Conservation (phyloP, 1,140 invertebrate genomes). For the Saxidomus purpurata region DNA sequence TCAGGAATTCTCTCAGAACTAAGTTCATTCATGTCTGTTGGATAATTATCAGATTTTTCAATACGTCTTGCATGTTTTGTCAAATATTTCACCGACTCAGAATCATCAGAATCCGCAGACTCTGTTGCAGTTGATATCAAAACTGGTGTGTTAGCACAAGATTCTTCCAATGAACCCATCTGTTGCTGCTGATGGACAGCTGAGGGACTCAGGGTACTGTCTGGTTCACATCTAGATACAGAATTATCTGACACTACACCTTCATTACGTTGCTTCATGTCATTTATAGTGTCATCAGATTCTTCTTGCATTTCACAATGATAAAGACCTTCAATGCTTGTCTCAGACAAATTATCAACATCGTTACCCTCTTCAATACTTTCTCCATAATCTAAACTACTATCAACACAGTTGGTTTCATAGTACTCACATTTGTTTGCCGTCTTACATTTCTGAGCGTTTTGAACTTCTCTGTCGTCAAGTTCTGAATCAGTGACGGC, state of each 20-base stretch:
- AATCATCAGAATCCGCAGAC: constrained; percentile 15
- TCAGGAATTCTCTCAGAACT: not conserved
- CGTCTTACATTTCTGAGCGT: not conserved
- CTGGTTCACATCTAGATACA: constrained; percentile 47
- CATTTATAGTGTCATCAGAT: not conserved
- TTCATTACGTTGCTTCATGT: not conserved
- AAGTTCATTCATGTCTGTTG: not conserved
- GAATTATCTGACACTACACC: not conserved
- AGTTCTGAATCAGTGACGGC: not conserved
- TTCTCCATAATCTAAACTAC: constrained; percentile 8
- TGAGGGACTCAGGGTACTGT: constrained; percentile 39
- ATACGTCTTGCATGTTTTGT: constrained; percentile 30
- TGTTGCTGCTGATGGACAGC: not conserved
- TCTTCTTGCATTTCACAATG: not conserved
- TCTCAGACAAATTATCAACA: not conserved
- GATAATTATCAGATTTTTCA: not conserved
- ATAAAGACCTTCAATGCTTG: not conserved
- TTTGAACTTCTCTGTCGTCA: not conserved
- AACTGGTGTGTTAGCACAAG: not conserved
- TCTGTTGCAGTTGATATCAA: constrained; percentile 21
- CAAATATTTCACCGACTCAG: constrained; percentile 49
- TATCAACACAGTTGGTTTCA: not conserved
- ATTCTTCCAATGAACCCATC: not conserved
- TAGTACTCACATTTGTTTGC: not conserved
- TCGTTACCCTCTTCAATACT: not conserved